These are phyloP conservation scores for Ammospiza maritima DNA, from an alignment of 2,797 vertebrate genomes.

Conservation along the genomic window DNA sequence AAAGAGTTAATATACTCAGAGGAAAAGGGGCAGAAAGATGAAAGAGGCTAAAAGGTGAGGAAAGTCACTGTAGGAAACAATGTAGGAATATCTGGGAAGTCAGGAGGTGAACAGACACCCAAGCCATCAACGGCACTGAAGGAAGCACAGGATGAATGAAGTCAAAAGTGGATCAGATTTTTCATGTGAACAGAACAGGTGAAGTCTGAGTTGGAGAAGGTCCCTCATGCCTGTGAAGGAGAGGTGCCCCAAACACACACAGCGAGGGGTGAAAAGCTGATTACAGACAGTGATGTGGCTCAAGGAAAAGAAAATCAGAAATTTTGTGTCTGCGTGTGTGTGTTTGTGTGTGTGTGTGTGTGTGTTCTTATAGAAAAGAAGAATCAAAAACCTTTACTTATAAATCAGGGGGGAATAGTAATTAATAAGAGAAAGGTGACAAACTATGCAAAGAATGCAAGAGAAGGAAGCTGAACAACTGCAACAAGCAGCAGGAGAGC, in stretches of 20 bases:
- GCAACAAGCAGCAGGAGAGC: neutral
- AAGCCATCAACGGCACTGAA: neutral
- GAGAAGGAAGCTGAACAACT: neutral
- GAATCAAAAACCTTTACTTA: neutral
- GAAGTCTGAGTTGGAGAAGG: neutral
- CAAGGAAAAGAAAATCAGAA: neutral
- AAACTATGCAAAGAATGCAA: neutral
- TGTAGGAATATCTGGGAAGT: neutral
- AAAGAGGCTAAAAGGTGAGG: neutral
- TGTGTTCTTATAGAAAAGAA: neutral
- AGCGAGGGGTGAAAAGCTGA: neutral
- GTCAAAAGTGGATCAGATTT: neutral
- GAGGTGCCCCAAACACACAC: rapidly evolving
- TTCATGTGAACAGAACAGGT: neutral
- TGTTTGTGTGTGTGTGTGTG: neutral
- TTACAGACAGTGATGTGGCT: neutral
- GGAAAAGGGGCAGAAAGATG: neutral
- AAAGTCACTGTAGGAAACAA: neutral
- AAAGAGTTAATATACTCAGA: neutral
- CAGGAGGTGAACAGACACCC: neutral
- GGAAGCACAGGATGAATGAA: neutral
- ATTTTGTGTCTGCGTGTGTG: neutral
- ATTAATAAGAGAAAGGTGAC: neutral
- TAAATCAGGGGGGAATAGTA: neutral
- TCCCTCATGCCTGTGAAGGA: neutral